Percentiles rank a stretch among this genome's conserved stretches.
phyloP scores from a whole-genome alignment of 2,113 vertebrate genomes.

The Emberiza fucata region DNA sequence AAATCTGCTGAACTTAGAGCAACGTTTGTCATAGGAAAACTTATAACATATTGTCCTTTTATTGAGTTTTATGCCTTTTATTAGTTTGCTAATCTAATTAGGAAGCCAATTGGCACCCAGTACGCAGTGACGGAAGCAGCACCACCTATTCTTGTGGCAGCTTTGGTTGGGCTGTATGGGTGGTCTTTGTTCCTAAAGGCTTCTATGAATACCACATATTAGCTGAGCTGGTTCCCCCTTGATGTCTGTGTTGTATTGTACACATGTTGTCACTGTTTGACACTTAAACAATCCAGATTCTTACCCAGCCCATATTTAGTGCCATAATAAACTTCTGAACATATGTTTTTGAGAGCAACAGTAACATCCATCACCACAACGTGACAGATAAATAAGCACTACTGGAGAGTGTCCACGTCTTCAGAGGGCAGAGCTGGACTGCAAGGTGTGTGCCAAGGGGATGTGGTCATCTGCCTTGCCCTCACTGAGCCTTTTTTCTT shows the following conservation, averaged over 20 bases:
- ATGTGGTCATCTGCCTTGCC: neutral
- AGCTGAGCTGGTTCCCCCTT: slow-evolving; percentile 43
- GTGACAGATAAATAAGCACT: slow-evolving; percentile 44
- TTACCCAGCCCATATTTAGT: slow-evolving; percentile 66
- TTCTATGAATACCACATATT: slow-evolving; percentile 42
- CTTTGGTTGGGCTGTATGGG: slow-evolving; percentile 66
- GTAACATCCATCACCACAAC: slow-evolving; percentile 54
- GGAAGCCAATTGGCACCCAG: neutral
- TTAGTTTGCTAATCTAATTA: slow-evolving; percentile 20
- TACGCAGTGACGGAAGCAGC: slow-evolving; percentile 25
- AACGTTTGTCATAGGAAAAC: neutral
- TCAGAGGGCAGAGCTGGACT: slow-evolving; percentile 40
- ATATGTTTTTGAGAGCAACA: slow-evolving; percentile 53
- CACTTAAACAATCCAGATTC: slow-evolving; percentile 78
- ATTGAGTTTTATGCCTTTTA: slow-evolving; percentile 7
- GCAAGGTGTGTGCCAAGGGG: slow-evolving; percentile 35
- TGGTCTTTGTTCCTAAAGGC: slow-evolving; percentile 70
- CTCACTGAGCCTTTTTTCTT: neutral
- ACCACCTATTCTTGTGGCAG: slow-evolving; percentile 60
- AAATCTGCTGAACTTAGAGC: neutral
- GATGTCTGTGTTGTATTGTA: slow-evolving; percentile 73
- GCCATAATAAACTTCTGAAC: slow-evolving; percentile 72
- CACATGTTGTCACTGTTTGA: slow-evolving; percentile 74
- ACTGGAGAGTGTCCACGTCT: neutral
- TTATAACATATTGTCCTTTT: neutral